Percentiles rank a stretch among this genome's conserved stretches.
phyloP scores from a whole-genome alignment of 1,140 invertebrate genomes.

The Probaryconus sp. region DNA sequence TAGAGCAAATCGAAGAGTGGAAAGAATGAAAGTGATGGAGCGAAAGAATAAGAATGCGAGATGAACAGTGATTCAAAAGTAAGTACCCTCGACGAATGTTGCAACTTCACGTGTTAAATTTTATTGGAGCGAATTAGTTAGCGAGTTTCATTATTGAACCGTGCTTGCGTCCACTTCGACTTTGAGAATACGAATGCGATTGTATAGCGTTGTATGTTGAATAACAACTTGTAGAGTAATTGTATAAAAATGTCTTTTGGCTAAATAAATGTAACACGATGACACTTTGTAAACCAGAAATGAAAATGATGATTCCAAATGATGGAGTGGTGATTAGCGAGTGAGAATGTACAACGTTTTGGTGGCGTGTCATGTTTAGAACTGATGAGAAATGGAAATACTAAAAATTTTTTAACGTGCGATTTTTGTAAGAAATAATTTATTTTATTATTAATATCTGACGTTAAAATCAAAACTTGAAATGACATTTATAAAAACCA shows the following conservation, averaged over 20 bases:
- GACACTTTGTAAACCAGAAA: constrained; percentile 67
- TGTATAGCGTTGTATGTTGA: constrained; percentile 64
- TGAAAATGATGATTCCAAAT: constrained; percentile 46
- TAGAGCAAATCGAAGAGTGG: constrained; percentile 25
- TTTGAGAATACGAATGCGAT: constrained; percentile 65
- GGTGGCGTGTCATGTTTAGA: too few relatives aligned
- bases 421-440: too few relatives aligned
- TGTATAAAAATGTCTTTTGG: constrained; percentile 69
- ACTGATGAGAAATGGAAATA: too few relatives aligned
- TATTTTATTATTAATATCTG: too few relatives aligned
- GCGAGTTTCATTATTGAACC: constrained; percentile 48
- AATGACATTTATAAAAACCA: too few relatives aligned
- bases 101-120: constrained; percentile 53
- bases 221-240: constrained; percentile 66
- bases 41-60: constrained; percentile 37
- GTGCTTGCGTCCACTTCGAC: constrained; percentile 61
- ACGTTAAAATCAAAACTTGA: too few relatives aligned
- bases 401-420: too few relatives aligned
- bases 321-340: neutral
- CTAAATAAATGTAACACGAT: constrained; percentile 71
- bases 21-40: constrained; percentile 31
- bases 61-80: constrained; percentile 32
- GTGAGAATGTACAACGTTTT: constrained; percentile 17
- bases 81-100: constrained; percentile 18
- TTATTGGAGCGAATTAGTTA: constrained; percentile 52